phyloP scores from a whole-genome alignment of 1,140 invertebrate genomes.

The Drosophila kanapiae region DNA sequence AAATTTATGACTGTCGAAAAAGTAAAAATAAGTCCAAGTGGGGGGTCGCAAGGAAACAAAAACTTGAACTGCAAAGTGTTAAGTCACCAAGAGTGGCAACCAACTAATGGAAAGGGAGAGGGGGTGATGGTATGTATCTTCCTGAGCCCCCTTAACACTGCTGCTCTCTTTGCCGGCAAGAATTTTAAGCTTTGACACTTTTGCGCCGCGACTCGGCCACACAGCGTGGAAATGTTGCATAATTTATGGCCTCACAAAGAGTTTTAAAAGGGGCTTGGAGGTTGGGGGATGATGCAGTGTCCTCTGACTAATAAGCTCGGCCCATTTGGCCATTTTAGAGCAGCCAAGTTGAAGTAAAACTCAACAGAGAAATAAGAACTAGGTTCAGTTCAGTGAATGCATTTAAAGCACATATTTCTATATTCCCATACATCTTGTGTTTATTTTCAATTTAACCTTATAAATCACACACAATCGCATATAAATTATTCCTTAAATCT shows the following conservation, averaged over 20 bases:
- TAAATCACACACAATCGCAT: not conserved
- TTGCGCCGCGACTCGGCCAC: constrained; percentile 8
- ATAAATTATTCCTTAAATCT: constrained; percentile 16
- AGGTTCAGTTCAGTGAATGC: no score
- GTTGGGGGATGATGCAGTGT: not conserved
- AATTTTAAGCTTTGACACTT: constrained; percentile 54
- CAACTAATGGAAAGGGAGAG: no score
- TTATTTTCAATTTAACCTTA: constrained; percentile 12
- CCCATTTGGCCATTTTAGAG: not conserved
- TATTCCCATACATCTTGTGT: not conserved
- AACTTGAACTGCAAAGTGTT: constrained; percentile 39
- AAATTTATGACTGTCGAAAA: constrained; percentile 79
- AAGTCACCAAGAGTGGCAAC: constrained; percentile 22
- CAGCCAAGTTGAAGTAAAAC: not conserved
- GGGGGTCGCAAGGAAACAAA: constrained; percentile 7
- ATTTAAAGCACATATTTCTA: not conserved
- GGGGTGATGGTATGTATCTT: not conserved
- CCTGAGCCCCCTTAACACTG: not conserved
- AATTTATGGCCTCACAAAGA: constrained; percentile 38
- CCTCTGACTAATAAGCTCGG: constrained; percentile 6
- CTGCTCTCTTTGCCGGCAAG: constrained; percentile 8
- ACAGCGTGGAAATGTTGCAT: constrained; percentile 37
- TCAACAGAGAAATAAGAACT: no score
- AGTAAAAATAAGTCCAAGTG: constrained; percentile 25
- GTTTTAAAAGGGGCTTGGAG: not conserved